Conservation (phyloP, 1,140 invertebrate genomes). For the Drosophila biarmipes region DNA sequence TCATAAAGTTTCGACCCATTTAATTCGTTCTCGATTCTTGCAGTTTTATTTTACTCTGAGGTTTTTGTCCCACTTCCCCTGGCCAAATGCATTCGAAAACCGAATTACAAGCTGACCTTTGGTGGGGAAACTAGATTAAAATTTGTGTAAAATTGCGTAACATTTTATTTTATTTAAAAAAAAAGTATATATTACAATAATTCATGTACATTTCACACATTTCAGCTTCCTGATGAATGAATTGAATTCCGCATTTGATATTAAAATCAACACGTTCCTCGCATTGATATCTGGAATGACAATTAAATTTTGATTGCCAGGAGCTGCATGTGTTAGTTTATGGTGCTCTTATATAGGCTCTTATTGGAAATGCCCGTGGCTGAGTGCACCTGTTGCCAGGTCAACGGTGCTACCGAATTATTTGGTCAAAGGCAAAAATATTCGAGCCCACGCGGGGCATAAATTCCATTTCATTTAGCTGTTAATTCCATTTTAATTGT, state of each 20-base stretch:
- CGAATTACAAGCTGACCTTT: neutral
- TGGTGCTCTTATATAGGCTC: neutral
- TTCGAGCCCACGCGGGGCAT: conserved; percentile 44
- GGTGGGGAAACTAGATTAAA: too few species aligned
- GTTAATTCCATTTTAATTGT: conserved; percentile 67
- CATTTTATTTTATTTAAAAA: too few species aligned
- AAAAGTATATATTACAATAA: too few species aligned
- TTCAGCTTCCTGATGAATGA: too few species aligned
- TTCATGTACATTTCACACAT: too few species aligned
- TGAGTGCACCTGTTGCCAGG: conserved; percentile 55
- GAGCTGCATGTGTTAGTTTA: neutral
- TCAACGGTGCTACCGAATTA: conserved; percentile 30
- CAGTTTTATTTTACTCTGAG: conserved; percentile 1
- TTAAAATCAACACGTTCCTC: neutral
- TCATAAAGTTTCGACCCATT: conserved; percentile 14
- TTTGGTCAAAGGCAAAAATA: conserved; percentile 19
- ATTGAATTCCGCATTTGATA: neutral
- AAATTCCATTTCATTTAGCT: conserved; percentile 71
- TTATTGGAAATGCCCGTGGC: neutral
- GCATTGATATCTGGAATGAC: neutral
- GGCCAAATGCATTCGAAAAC: neutral
- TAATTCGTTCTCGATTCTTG: conserved; percentile 22
- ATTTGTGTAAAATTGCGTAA: too few species aligned
- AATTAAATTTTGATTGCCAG: neutral
- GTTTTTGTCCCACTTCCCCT: neutral